Conservation (phyloP, 2,113 vertebrate species). For the Mus pahari region DNA sequence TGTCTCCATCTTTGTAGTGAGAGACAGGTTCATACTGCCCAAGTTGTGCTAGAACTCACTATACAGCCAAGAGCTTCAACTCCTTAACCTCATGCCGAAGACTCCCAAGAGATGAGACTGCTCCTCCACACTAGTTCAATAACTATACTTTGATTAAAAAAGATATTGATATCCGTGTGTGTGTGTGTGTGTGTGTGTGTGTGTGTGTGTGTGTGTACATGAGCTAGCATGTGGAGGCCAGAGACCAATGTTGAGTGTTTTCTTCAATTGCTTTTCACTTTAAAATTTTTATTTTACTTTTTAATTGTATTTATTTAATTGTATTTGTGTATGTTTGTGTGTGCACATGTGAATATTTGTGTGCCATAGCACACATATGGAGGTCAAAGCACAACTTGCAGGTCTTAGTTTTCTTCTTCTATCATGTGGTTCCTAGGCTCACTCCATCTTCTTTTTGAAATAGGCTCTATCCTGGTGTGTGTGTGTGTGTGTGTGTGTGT, state of each 20-base stretch:
- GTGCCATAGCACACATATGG: neutral
- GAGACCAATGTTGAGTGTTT: neutral
- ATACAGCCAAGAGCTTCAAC: neutral
- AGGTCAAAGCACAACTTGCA: neutral
- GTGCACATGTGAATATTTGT: neutral
- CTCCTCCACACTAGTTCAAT: neutral
- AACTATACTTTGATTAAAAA: neutral
- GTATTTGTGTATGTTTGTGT: neutral
- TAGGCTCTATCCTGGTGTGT: neutral
- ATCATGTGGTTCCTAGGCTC: neutral
- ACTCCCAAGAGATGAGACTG: neutral
- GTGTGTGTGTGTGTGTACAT: neutral
- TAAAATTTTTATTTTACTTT: neutral
- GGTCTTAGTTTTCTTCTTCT: neutral
- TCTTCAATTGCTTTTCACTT: neutral
- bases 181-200: neutral
- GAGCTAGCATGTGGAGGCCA: neutral
- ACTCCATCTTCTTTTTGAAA: neutral
- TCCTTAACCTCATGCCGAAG: neutral
- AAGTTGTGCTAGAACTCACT: neutral
- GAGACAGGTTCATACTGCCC: neutral
- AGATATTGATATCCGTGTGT: neutral
- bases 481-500: too few relatives aligned
- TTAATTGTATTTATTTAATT: neutral
- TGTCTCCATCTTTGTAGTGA: neutral